Evolutionary conservation across 2,797 vertebrate genomes (phyloP).

Genomic region (Sciaenops ocellatus): DNA sequence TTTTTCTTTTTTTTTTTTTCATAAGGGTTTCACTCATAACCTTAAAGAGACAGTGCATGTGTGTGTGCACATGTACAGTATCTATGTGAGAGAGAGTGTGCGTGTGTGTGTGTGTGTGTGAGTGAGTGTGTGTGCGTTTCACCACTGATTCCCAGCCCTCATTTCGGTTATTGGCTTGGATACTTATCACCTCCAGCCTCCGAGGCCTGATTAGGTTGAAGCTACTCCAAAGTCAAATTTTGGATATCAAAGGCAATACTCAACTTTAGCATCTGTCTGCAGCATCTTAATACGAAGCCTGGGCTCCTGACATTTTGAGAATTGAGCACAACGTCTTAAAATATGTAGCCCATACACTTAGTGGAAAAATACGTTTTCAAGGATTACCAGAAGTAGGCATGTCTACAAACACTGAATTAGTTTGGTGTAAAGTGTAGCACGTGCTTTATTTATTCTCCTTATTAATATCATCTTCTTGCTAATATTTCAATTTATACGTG

Average conservation of each 20-base stretch:
- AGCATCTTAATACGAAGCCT: conserved; percentile 73
- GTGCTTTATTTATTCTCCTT: neutral
- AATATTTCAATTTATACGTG: neutral
- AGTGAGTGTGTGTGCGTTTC: conserved; percentile 9
- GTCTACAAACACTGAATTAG: too few relatives aligned
- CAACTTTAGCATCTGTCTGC: conserved; percentile 76
- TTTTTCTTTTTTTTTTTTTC: conserved; percentile 28
- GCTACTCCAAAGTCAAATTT: conserved; percentile 78
- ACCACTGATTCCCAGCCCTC: conserved; percentile 62
- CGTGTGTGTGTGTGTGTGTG: neutral
- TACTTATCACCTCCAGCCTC: conserved; percentile 80
- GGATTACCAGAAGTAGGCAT: conserved; percentile 45
- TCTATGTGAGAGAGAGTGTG: neutral
- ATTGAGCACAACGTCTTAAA: conserved; percentile 54
- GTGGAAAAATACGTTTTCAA: conserved; percentile 42
- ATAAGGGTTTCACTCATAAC: conserved; percentile 68
- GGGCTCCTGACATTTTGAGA: conserved; percentile 52
- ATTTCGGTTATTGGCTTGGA: conserved; percentile 78
- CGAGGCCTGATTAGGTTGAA: conserved; percentile 79
- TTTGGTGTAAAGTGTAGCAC: neutral
- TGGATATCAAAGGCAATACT: conserved; percentile 79
- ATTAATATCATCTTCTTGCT: neutral
- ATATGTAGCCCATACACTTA: conserved; percentile 37
- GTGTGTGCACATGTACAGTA: conserved; percentile 8
- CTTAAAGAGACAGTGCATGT: conserved; percentile 69